phyloP scores from a whole-genome alignment of 2,888 invertebrate species.

The Priocnemis perturbator region DNA sequence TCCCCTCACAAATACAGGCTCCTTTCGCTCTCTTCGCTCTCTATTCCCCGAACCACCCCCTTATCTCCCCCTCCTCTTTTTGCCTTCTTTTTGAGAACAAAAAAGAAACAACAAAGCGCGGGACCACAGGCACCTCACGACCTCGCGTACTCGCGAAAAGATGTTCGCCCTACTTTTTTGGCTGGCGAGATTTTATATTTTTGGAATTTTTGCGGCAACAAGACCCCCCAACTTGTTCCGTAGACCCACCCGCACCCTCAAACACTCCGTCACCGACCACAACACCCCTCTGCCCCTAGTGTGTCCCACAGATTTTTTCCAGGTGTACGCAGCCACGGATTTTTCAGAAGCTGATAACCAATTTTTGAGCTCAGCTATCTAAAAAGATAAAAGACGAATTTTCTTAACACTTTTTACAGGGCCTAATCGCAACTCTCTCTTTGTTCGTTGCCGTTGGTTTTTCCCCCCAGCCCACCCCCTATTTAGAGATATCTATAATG shows the following conservation, averaged over 20 bases:
- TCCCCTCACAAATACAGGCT: background rate
- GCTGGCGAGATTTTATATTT: conserved; percentile 75
- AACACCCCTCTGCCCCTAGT: too few species aligned
- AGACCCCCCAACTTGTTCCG: conserved; percentile 15
- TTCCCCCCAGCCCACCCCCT: conserved; percentile 26
- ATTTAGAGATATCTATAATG: conserved; percentile 15
- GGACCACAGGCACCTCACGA: conserved; percentile 13
- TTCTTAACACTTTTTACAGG: conserved; percentile 64
- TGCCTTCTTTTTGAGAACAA: conserved; percentile 39
- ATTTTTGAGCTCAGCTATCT: conserved; percentile 72
- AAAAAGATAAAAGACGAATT: conserved; percentile 38
- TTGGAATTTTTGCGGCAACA: conserved; percentile 72
- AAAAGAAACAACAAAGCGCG: conserved; percentile 19
- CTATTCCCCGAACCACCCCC: conserved; percentile 18
- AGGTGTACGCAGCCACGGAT: conserved; percentile 74
- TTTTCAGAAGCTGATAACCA: conserved; percentile 73
- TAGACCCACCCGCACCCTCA: background rate
- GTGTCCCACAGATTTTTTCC: conserved; percentile 67
- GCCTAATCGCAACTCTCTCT: conserved; percentile 57
- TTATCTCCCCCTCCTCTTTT: conserved; percentile 41
- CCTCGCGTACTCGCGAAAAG: conserved; percentile 32
- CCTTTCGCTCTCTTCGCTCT: conserved; percentile 5
- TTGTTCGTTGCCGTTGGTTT: conserved; percentile 58
- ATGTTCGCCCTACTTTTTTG: conserved; percentile 68
- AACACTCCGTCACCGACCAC: conserved; percentile 23